phyloP scores from a whole-genome alignment of 1,140 invertebrate genomes.

The Stenopsyche tienmushanensis region DNA sequence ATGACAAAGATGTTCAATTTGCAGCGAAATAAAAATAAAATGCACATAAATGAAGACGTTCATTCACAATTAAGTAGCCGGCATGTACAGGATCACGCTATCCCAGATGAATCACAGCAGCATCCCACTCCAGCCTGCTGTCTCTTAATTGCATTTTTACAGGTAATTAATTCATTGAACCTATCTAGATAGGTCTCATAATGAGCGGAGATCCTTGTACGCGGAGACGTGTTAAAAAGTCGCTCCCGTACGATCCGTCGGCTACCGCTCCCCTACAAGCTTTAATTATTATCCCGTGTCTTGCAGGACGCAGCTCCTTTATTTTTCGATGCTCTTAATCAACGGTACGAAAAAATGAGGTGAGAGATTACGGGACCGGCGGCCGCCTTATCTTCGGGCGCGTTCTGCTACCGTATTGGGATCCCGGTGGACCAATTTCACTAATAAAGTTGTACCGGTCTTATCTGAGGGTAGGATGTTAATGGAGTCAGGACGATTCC shows the following conservation, averaged over 20 bases:
- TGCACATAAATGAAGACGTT: constrained; percentile 8
- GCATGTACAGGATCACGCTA: constrained; percentile 17
- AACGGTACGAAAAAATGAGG: too few species aligned
- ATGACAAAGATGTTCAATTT: constrained; percentile 16
- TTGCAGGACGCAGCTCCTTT: background rate
- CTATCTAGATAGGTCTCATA: constrained; percentile 33
- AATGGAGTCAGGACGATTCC: constrained; percentile 22
- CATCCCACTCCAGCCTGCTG: background rate
- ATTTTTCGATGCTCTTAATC: too few species aligned
- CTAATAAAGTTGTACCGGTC: constrained; percentile 38
- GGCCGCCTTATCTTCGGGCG: background rate
- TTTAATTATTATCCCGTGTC: background rate
- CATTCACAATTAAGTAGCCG: constrained; percentile 28
- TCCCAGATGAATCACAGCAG: background rate
- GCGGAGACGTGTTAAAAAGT: constrained; percentile 14
- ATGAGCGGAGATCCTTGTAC: constrained; percentile 19
- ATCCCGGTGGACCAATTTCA: background rate
- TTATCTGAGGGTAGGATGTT: constrained; percentile 34
- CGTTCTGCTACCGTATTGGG: constrained; percentile 1
- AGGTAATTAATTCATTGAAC: constrained; percentile 36
- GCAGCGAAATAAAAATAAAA: background rate
- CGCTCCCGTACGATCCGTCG: background rate
- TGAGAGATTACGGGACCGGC: background rate
- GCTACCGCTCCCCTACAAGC: background rate
- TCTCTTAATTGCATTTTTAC: constrained; percentile 34